A percentile compares a stretch with the other conserved stretches of the same genome.
Evolutionary conservation across 1,140 invertebrate species (phyloP).

Genomic region (Euwallacea similis): DNA sequence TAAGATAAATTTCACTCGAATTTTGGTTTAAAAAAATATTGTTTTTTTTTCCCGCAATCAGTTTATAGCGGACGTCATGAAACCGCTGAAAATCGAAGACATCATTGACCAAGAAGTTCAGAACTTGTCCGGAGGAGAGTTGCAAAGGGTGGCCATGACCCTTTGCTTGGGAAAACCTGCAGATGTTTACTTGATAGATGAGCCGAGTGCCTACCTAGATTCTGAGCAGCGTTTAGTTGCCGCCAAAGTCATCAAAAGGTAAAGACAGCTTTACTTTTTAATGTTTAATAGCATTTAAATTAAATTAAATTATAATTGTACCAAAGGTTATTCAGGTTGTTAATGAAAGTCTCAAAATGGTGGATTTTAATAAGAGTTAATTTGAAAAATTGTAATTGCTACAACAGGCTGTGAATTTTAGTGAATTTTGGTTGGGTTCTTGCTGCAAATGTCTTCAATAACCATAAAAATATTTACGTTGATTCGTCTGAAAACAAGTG

Average conservation of each 20-base stretch:
- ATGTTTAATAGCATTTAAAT: background rate
- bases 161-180: slow-evolving; percentile 98
- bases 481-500: no score
- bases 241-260: slow-evolving; percentile 98
- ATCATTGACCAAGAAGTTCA: slow-evolving; percentile 99
- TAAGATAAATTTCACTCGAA: slow-evolving; percentile 45
- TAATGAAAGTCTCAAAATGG: no score
- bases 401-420: no score
- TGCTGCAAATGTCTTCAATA: no score
- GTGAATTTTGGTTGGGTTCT: no score
- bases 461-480: no score
- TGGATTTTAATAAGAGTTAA: no score
- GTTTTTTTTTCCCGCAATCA: slow-evolving; percentile 53
- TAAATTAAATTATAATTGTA: no score
- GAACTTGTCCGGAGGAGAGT: slow-evolving; percentile 98
- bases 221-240: slow-evolving; percentile 99
- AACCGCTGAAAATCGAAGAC: slow-evolving; percentile 96
- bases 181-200: slow-evolving; percentile 98
- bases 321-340: no score
- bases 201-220: slow-evolving; percentile 98
- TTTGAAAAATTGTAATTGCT: no score
- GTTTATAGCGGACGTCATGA: slow-evolving; percentile 99
- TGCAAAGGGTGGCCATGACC: slow-evolving; percentile 95
- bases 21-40: slow-evolving; percentile 14
- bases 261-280: slow-evolving; percentile 32